phyloP scores from a whole-genome alignment of 2,113 vertebrate species.

The Puntigrus tetrazona region DNA sequence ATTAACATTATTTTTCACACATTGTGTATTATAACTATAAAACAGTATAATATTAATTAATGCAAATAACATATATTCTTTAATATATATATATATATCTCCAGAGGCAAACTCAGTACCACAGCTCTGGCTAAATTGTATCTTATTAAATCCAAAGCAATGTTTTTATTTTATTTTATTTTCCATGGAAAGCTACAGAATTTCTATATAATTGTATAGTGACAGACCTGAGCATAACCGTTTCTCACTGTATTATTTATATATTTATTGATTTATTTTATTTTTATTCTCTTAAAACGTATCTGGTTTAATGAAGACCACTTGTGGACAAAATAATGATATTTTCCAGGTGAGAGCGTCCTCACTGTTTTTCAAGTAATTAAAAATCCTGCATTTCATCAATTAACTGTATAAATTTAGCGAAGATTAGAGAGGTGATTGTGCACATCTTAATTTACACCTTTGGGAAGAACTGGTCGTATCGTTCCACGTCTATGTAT shows the following conservation, averaged over 20 bases:
- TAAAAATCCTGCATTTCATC: not conserved
- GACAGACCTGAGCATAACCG: not conserved
- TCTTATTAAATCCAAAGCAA: not conserved
- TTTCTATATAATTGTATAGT: not conserved
- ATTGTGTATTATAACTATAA: too few relatives aligned
- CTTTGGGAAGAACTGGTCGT: too few relatives aligned
- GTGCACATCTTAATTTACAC: not conserved
- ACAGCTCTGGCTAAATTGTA: too few relatives aligned
- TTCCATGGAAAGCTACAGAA: not conserved
- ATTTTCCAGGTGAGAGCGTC: not conserved
- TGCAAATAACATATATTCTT: too few relatives aligned
- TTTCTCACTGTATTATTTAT: too few relatives aligned
- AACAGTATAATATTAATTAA: too few relatives aligned
- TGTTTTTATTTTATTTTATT: not conserved
- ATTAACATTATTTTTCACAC: too few relatives aligned
- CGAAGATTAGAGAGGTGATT: not conserved
- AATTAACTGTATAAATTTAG: not conserved
- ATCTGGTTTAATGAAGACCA: too few relatives aligned
- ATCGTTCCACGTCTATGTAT: not conserved
- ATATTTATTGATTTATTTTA: not conserved
- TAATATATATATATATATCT: too few relatives aligned
- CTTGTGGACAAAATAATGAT: not conserved
- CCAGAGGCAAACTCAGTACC: too few relatives aligned
- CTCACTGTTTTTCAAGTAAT: not conserved
- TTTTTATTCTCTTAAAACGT: too few relatives aligned